Evolutionary conservation across 1,140 invertebrate genomes (phyloP), one percentile per base, ranked within the genome.

Genomic region (Panulirus ornatus): DNA sequence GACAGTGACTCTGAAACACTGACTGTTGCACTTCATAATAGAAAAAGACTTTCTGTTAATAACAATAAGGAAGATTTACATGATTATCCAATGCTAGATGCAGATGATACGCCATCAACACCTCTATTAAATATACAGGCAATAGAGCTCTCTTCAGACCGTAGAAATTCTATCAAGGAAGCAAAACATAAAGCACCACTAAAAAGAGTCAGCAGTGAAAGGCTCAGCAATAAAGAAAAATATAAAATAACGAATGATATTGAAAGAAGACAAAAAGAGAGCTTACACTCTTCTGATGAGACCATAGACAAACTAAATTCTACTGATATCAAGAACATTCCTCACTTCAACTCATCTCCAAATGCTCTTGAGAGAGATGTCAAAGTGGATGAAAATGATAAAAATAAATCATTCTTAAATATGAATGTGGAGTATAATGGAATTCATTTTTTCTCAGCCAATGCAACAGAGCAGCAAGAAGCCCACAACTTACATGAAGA

Each of bases 91-190:
- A 3, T 47, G n/a, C 51, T 19, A 54, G n/a, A 16, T 30, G 8
- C 47, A 14, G 75, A 88, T 11, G 85, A 88, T 42, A 54, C 40
- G 14, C 85, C 75, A 19, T 8, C 76, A 38, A 79, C 51, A 30
- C 66, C 88, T n/a, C 38, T 89, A 1, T 9, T 84, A 3, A 89
- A 89, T 47, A 58, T 88, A 27, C 34, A 87, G 54, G 44, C 84
- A 34, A 75, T 51, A 38, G 88, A 89, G 44, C 42, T 51, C 16
- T 42, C 51, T 40, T 89, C 88, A 82, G 88, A 89, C 9, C 66
- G 88, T 44, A 89, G 88, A 40, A 89, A 75, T 66, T 89, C 88
- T 11, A 81, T 89, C 36, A 89, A 89, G 51, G 88, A 81, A 22
- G 88, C 76, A 19, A 89, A 89, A 40, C 38, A 76, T n/a, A 75